Percentiles rank a stretch among this genome's conserved stretches.
Conservation (phyloP, 2,797 vertebrate genomes). For the Thamnophis elegans region DNA sequence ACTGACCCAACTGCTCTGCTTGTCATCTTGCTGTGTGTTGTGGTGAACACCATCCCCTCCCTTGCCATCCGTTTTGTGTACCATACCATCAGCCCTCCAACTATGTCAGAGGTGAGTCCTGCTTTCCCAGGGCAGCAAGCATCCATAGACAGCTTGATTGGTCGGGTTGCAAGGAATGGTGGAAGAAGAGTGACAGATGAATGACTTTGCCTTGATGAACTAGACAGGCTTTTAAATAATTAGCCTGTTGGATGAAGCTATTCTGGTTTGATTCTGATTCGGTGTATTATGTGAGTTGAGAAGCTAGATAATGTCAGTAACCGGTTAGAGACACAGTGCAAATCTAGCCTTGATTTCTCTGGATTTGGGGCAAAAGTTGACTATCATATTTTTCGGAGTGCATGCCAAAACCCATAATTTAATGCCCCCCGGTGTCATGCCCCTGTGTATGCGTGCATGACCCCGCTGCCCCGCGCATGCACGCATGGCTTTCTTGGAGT, state of each 20-base stretch:
- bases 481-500: too few species aligned
- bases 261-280: neutral
- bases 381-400: too few species aligned
- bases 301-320: neutral
- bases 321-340: neutral
- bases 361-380: neutral
- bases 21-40: constrained; percentile 78
- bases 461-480: too few species aligned
- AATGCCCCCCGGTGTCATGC: too few species aligned
- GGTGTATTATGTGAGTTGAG: neutral
- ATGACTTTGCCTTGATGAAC: neutral
- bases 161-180: neutral
- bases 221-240: neutral
- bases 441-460: too few species aligned
- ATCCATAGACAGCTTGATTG: too few species aligned
- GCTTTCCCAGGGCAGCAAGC: accelerated
- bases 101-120: constrained; percentile 66
- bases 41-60: constrained; percentile 75
- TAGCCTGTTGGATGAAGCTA: neutral
- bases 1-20: constrained; percentile 76
- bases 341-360: neutral
- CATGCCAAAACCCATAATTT: too few species aligned
- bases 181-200: neutral
- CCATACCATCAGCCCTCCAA: constrained; percentile 40
- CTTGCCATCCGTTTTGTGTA: constrained; percentile 65